Conservation (phyloP, 2,888 invertebrate species). For the Glaucopsyche alexis region DNA sequence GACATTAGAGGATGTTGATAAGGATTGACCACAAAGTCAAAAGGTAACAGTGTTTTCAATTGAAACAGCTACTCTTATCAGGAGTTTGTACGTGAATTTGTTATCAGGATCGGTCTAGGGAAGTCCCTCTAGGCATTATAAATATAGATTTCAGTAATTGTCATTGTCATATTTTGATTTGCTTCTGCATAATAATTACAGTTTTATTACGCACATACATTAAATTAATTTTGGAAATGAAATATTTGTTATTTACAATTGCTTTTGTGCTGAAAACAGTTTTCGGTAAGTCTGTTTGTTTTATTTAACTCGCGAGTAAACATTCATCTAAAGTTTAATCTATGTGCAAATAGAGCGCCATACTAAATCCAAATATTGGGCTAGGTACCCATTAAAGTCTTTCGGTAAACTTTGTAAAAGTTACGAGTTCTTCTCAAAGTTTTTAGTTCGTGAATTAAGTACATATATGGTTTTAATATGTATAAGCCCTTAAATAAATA, state of each 20-base stretch:
- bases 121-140: neutral
- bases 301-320: neutral
- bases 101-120: neutral
- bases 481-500: neutral
- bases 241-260: conserved; percentile 15
- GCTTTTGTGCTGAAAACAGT: conserved; percentile 3
- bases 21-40: neutral
- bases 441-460: neutral
- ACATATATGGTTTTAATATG: neutral
- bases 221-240: neutral
- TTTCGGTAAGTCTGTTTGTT: neutral
- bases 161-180: neutral
- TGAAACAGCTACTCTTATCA: neutral
- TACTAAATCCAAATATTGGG: neutral
- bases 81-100: neutral
- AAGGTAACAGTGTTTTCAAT: neutral
- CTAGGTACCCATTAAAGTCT: neutral
- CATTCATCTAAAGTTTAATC: neutral
- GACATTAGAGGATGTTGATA: neutral
- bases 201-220: neutral
- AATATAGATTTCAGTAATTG: neutral
- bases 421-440: neutral
- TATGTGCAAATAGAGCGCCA: neutral
- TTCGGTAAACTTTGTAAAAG: neutral
- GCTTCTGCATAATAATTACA: neutral